phyloP scores from a whole-genome alignment of 2,113 vertebrate species.

The Abramis brama region DNA sequence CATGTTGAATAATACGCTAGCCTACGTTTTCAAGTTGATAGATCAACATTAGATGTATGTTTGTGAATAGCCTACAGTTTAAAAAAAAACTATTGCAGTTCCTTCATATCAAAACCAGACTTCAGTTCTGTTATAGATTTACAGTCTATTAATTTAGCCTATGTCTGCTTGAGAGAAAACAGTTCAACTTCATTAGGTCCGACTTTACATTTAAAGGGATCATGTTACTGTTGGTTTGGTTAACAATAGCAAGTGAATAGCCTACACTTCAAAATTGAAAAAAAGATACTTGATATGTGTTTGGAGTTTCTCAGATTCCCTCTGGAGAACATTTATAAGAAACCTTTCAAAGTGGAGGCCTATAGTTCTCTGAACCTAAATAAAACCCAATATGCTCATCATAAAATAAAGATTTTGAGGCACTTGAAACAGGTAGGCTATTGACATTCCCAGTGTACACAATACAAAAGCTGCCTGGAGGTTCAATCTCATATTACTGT shows the following conservation, averaged over 20 bases:
- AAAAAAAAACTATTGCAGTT: background rate
- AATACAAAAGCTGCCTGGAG: background rate
- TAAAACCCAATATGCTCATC: background rate
- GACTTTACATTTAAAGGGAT: background rate
- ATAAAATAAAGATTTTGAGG: background rate
- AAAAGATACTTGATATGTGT: background rate
- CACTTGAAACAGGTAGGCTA: background rate
- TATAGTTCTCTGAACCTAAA: background rate
- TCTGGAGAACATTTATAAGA: background rate
- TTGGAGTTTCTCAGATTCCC: background rate
- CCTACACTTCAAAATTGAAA: background rate
- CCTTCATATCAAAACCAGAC: background rate
- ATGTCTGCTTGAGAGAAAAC: background rate
- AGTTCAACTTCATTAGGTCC: too few species aligned
- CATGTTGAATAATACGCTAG: too few species aligned
- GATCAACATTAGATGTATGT: background rate
- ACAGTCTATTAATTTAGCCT: background rate
- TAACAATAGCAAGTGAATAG: background rate
- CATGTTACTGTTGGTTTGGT: background rate
- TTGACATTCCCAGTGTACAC: background rate
- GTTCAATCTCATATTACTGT: background rate
- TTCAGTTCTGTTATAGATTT: background rate
- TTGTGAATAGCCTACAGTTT: background rate
- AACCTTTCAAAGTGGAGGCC: background rate
- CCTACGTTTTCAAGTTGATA: background rate